phyloP scores from a whole-genome alignment of 2,888 invertebrate genomes.

The Drosophila seclusa region DNA sequence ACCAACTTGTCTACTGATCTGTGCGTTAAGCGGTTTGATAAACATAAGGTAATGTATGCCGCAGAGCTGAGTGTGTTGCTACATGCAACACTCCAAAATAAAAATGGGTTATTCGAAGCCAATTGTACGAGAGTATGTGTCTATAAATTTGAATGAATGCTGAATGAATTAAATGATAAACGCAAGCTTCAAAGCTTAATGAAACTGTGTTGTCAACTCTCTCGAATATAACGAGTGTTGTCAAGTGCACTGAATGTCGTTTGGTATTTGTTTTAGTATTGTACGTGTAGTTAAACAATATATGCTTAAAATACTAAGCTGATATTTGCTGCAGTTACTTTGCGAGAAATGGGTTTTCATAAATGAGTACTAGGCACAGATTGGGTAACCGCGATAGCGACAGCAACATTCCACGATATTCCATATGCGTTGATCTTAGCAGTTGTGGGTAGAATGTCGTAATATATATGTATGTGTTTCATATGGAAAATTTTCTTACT shows the following conservation, averaged over 20 bases:
- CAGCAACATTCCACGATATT: slow-evolving; percentile 85
- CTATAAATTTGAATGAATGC: slow-evolving; percentile 33
- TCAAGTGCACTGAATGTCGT: slow-evolving; percentile 62
- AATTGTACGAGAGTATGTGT: slow-evolving; percentile 45
- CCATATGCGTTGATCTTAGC: slow-evolving; percentile 77
- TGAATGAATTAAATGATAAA: slow-evolving; percentile 50
- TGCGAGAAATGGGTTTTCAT: slow-evolving; percentile 48
- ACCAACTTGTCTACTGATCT: slow-evolving; percentile 64
- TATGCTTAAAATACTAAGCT: slow-evolving; percentile 57
- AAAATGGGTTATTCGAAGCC: slow-evolving; percentile 50
- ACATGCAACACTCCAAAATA: slow-evolving; percentile 29
- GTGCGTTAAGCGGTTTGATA: slow-evolving; percentile 57
- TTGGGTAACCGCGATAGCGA: slow-evolving; percentile 86
- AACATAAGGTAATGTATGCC: slow-evolving; percentile 57
- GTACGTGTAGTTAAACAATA: slow-evolving; percentile 34
- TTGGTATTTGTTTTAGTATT: slow-evolving; percentile 42
- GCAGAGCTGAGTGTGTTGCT: slow-evolving; percentile 45
- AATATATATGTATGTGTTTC: slow-evolving; percentile 21
- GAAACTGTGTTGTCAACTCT: slow-evolving; percentile 39
- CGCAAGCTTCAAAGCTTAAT: slow-evolving; percentile 62
- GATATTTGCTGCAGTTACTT: slow-evolving; percentile 32
- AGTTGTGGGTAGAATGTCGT: slow-evolving; percentile 46
- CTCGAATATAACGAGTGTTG: slow-evolving; percentile 35
- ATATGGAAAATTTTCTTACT: slow-evolving; percentile 41
- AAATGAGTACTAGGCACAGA: slow-evolving; percentile 84